Conservation (phyloP, 2,113 vertebrate species). For the Seriola dumerili region DNA sequence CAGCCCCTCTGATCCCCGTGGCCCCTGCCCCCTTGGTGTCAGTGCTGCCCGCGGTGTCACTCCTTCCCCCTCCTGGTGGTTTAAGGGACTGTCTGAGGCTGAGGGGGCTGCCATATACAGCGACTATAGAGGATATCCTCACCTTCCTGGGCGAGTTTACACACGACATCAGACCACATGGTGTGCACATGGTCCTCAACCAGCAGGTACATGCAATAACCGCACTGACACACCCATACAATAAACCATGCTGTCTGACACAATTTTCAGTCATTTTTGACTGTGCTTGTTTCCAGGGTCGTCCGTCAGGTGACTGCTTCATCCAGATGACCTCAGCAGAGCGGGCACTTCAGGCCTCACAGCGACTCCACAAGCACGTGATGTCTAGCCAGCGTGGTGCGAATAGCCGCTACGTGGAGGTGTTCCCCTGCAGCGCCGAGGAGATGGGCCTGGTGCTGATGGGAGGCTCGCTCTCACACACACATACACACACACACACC, state of each 20-base stretch:
- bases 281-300: constrained; percentile 84
- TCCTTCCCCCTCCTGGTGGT: constrained; percentile 85
- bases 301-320: constrained; percentile 95
- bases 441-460: constrained; percentile 99
- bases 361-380: constrained; percentile 91
- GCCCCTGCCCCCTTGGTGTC: constrained; percentile 89
- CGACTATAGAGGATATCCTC: constrained; percentile 94
- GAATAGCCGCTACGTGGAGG: constrained; percentile 97
- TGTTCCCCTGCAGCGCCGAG: constrained; percentile 96
- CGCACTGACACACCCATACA: constrained; percentile 42
- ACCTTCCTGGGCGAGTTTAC: constrained; percentile 95
- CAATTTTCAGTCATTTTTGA: background rate
- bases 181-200: constrained; percentile 98
- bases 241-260: background rate
- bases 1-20: constrained; percentile 90
- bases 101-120: constrained; percentile 94
- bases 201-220: constrained; percentile 89
- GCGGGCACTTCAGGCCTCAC: constrained; percentile 90
- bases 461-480: constrained; percentile 91
- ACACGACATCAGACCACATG: constrained; percentile 93
- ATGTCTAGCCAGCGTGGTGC: constrained; percentile 87
- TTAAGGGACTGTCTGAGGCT: constrained; percentile 93
- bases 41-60: constrained; percentile 88
- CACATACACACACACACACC: constrained; percentile 78
- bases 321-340: constrained; percentile 97